Evolutionary conservation across 1,140 invertebrate species (phyloP).

Genomic region (Thaumatotibia leucotreta): DNA sequence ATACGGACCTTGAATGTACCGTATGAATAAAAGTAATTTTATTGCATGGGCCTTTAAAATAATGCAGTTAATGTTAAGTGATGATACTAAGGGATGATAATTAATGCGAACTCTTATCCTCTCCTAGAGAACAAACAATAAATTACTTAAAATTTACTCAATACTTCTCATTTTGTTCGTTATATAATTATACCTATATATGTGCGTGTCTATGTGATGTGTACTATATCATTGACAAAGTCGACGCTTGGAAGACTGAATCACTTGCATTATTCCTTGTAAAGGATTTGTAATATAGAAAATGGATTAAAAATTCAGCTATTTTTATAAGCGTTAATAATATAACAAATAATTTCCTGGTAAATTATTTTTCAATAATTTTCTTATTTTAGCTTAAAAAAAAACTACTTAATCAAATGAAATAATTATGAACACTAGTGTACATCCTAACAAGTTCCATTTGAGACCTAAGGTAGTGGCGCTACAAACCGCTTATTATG

Average conservation of each 20-base stretch:
- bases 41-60: too few species aligned
- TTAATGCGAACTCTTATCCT: too few species aligned
- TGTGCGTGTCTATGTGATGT: not conserved
- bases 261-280: constrained; percentile 43
- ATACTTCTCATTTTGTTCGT: not conserved
- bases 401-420: not conserved
- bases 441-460: too few species aligned
- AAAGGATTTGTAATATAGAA: constrained; percentile 59
- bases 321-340: constrained; percentile 42
- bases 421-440: not conserved
- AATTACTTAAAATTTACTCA: too few species aligned
- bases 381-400: constrained; percentile 31
- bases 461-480: too few species aligned
- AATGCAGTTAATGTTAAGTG: too few species aligned
- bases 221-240: constrained; percentile 10
- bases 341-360: not conserved
- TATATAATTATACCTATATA: not conserved
- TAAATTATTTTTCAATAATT: not conserved
- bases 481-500: too few species aligned
- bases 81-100: too few species aligned
- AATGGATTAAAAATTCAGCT: constrained; percentile 47
- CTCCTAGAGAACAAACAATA: too few species aligned
- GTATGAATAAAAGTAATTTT: too few species aligned
- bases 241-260: constrained; percentile 60
- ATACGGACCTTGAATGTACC: too few species aligned